A percentile compares a stretch with the other conserved stretches of the same genome.
Evolutionary conservation across 2,797 vertebrate genomes (phyloP).

Genomic region (Champsocephalus esox): DNA sequence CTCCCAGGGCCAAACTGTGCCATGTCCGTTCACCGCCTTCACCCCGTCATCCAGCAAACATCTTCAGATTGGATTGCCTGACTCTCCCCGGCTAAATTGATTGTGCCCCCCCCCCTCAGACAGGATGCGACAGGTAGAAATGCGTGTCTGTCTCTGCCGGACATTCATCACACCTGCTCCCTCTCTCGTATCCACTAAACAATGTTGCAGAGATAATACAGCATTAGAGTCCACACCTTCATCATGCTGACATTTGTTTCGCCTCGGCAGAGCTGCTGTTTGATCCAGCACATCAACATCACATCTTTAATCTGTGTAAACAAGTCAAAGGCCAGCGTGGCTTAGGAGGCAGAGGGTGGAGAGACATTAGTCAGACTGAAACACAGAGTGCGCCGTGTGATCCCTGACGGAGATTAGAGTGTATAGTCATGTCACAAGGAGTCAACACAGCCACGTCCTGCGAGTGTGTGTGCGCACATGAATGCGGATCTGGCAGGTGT

Average conservation of each 20-base stretch:
- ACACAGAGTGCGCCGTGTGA: slow-evolving; percentile 35
- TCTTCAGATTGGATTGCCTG: slow-evolving; percentile 68
- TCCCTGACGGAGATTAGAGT: slow-evolving; percentile 61
- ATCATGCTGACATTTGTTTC: slow-evolving; percentile 78
- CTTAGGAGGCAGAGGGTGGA: slow-evolving; percentile 45
- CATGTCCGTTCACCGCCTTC: slow-evolving; percentile 70
- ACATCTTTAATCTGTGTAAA: slow-evolving; percentile 78
- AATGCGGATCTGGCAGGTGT: slow-evolving; percentile 40
- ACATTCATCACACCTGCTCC: slow-evolving; percentile 74
- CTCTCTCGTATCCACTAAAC: slow-evolving; percentile 58
- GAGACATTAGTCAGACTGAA: slow-evolving; percentile 65
- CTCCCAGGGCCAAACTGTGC: slow-evolving; percentile 72
- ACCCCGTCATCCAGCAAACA: slow-evolving; percentile 76
- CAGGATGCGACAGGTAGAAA: slow-evolving; percentile 66
- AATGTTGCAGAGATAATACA: slow-evolving; percentile 68
- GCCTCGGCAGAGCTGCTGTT: slow-evolving; percentile 51
- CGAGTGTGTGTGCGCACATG: slow-evolving; percentile 17
- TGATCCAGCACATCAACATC: slow-evolving; percentile 66
- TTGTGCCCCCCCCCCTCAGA: slow-evolving; percentile 22
- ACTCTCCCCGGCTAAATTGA: slow-evolving; percentile 61
- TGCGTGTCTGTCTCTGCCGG: slow-evolving; percentile 48
- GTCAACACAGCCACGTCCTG: slow-evolving; percentile 64
- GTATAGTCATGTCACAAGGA: slow-evolving; percentile 58
- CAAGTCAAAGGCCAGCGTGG: slow-evolving; percentile 75
- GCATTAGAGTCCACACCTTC: slow-evolving; percentile 73